Percentiles rank a stretch among this genome's conserved stretches.
Conservation (phyloP, 2,888 invertebrate genomes). For the Meliscaeva auricollis region DNA sequence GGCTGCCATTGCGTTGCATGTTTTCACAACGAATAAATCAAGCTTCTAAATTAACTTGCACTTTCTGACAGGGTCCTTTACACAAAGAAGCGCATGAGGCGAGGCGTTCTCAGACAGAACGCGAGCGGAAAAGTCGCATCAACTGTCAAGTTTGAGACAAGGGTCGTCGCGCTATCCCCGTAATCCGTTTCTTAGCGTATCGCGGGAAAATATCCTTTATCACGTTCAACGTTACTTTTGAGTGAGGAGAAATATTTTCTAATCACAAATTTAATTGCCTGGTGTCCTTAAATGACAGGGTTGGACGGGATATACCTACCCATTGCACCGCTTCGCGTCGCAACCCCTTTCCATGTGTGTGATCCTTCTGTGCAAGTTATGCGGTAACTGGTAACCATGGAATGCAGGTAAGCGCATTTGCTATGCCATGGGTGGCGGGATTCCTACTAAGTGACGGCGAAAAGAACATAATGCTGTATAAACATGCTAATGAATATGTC, state of each 20-base stretch:
- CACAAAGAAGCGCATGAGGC: slow-evolving; percentile 7
- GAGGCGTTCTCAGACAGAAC: slow-evolving; percentile 47
- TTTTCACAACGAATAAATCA: slow-evolving; percentile 74
- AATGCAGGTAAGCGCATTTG: slow-evolving; percentile 73
- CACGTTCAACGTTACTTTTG: slow-evolving; percentile 31
- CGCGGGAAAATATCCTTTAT: slow-evolving; percentile 64
- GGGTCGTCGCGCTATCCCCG: slow-evolving; percentile 65
- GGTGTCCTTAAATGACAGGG: slow-evolving; percentile 76
- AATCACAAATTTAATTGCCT: slow-evolving; percentile 77
- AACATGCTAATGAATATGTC: slow-evolving; percentile 79
- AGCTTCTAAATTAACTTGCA: slow-evolving; percentile 76
- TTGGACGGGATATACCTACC: slow-evolving; percentile 26
- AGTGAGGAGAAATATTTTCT: slow-evolving; percentile 56
- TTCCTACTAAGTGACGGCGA: slow-evolving; percentile 76
- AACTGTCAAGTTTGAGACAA: slow-evolving; percentile 71
- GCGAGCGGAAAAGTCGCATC: slow-evolving; percentile 73
- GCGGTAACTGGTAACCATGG: slow-evolving; percentile 34
- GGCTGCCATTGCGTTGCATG: slow-evolving; percentile 35
- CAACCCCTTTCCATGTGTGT: slow-evolving; percentile 34
- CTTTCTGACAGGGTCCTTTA: slow-evolving; percentile 73
- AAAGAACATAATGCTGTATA: slow-evolving; percentile 78
- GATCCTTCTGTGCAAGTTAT: slow-evolving; percentile 32
- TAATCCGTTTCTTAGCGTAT: slow-evolving; percentile 56
- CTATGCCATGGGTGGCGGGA: slow-evolving; percentile 56
- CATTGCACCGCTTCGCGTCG: background rate